Evolutionary conservation across 2,113 vertebrate species (phyloP).

Genomic region (Girardinichthys multiradiatus): DNA sequence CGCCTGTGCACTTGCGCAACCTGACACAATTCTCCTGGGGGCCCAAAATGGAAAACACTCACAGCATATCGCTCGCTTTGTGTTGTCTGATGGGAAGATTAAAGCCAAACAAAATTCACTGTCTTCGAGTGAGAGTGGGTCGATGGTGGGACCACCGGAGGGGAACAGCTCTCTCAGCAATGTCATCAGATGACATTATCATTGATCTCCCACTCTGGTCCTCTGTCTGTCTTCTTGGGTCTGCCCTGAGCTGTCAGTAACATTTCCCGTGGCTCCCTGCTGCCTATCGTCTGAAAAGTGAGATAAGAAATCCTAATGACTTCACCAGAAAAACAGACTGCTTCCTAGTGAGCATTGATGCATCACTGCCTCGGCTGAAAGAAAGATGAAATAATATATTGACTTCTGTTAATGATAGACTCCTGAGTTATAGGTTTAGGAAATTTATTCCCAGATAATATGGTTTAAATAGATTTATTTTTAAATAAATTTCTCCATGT

Average conservation of each 20-base stretch:
- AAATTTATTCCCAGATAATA: too few species aligned
- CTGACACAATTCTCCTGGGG: slow-evolving; percentile 65
- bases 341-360: slow-evolving; percentile 12
- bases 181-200: slow-evolving; percentile 72
- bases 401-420: slow-evolving; percentile 45
- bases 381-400: neutral
- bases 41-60: slow-evolving; percentile 68
- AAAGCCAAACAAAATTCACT: slow-evolving; percentile 69
- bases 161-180: slow-evolving; percentile 52
- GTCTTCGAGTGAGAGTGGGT: slow-evolving; percentile 45
- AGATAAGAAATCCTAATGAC: slow-evolving; percentile 39
- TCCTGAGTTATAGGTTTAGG: slow-evolving; percentile 26
- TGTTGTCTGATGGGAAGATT: slow-evolving; percentile 68
- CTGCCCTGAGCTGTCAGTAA: slow-evolving; percentile 26
- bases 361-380: neutral
- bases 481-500: slow-evolving; percentile 26
- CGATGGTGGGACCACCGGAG: slow-evolving; percentile 70
- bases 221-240: slow-evolving; percentile 35
- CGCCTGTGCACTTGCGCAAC: slow-evolving; percentile 57
- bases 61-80: slow-evolving; percentile 41
- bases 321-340: slow-evolving; percentile 32
- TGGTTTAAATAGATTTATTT: slow-evolving; percentile 33
- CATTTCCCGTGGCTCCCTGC: slow-evolving; percentile 47
- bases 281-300: slow-evolving; percentile 36
- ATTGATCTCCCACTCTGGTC: slow-evolving; percentile 56